Evolutionary conservation across 2,113 vertebrate species (phyloP).

Genomic region (Laticauda laticaudata): DNA sequence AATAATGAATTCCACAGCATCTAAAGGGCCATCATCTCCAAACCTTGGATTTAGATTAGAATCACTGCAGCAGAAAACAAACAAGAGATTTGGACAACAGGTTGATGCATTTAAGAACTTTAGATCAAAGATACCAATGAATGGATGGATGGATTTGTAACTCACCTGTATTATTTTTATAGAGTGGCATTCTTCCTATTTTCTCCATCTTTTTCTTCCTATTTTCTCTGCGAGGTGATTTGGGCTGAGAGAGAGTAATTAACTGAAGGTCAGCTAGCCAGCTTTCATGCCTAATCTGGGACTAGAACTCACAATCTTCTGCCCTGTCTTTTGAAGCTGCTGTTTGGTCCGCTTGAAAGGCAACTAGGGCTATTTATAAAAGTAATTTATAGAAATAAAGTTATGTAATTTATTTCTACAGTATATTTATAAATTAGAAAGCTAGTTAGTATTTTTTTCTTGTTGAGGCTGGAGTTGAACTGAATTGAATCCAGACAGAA

Average conservation of each 20-base stretch:
- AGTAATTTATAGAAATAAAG: slow-evolving; percentile 59
- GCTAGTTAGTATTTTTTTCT: background rate
- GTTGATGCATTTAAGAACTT: slow-evolving; percentile 24
- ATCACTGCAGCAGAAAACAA: background rate
- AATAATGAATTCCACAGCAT: background rate
- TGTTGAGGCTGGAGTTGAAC: slow-evolving; percentile 28
- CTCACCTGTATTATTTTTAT: background rate
- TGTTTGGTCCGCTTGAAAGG: slow-evolving; percentile 65
- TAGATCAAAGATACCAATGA: slow-evolving; percentile 35
- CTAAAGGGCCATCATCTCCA: background rate
- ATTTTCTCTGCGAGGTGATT: background rate
- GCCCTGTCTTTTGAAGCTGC: slow-evolving; percentile 27
- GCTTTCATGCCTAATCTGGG: background rate
- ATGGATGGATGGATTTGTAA: background rate
- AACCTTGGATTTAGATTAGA: background rate
- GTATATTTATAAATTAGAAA: background rate
- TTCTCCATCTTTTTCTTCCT: background rate
- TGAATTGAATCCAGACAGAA: slow-evolving; percentile 68
- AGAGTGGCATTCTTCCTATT: background rate
- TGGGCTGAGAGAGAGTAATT: background rate
- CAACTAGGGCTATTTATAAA: slow-evolving; percentile 86
- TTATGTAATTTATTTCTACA: slow-evolving; percentile 57
- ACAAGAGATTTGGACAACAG: too few relatives aligned
- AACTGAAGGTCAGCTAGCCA: background rate
- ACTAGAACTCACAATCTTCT: background rate